Conservation (phyloP, 2,888 invertebrate species). For the Scaptomyza caliginosa region DNA sequence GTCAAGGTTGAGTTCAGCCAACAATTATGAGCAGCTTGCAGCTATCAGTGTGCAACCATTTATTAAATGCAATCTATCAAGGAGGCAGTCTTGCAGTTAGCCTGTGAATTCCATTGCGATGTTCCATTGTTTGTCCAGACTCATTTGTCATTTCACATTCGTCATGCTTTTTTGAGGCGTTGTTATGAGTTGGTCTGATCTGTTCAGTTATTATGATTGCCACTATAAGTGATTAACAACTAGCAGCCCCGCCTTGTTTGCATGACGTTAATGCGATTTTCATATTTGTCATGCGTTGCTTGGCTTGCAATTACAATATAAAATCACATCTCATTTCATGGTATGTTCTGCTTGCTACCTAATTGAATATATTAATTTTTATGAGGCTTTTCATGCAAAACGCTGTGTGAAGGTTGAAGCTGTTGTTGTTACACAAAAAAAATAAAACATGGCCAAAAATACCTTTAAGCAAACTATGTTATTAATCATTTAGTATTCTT, state of each 20-base stretch:
- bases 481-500: neutral
- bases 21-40: neutral
- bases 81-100: slow-evolving; percentile 35
- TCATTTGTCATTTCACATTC: slow-evolving; percentile 48
- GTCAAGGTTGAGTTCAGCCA: slow-evolving; percentile 58
- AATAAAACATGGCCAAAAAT: slow-evolving; percentile 3
- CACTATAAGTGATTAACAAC: slow-evolving; percentile 48
- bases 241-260: slow-evolving; percentile 36
- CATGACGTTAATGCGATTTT: slow-evolving; percentile 46
- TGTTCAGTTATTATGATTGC: slow-evolving; percentile 46
- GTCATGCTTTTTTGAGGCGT: slow-evolving; percentile 56
- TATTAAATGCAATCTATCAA: slow-evolving; percentile 27
- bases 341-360: slow-evolving; percentile 52
- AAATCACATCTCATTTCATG: slow-evolving; percentile 60
- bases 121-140: slow-evolving; percentile 60
- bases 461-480: neutral
- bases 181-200: slow-evolving; percentile 32
- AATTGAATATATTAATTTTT: slow-evolving; percentile 68
- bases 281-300: slow-evolving; percentile 54
- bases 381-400: slow-evolving; percentile 38
- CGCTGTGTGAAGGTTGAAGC: slow-evolving; percentile 27
- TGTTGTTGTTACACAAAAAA: slow-evolving; percentile 14
- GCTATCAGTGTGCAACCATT: slow-evolving; percentile 15
- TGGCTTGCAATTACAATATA: slow-evolving; percentile 52
- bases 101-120: slow-evolving; percentile 21